phyloP scores from a whole-genome alignment of 2,113 vertebrate genomes.

The Aphelocoma coerulescens region DNA sequence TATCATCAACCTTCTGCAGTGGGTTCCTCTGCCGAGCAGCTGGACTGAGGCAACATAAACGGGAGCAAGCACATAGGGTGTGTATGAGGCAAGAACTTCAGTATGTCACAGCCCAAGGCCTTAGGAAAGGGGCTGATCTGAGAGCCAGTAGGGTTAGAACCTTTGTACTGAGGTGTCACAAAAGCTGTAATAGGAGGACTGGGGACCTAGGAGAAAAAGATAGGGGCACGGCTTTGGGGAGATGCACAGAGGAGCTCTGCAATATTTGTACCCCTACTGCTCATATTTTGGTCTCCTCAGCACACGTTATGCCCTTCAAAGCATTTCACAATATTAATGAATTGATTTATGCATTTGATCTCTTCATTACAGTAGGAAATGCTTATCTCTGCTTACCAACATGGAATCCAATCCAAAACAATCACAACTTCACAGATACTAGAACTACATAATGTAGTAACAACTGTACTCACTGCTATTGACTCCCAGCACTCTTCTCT shows the following conservation, averaged over 20 bases:
- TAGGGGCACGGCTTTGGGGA: neutral
- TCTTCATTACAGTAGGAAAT: neutral
- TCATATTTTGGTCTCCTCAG: neutral
- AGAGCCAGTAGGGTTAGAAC: neutral
- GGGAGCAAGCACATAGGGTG: fast-evolving
- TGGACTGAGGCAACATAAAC: neutral
- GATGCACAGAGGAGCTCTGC: neutral
- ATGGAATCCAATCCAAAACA: neutral
- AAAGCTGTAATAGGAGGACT: neutral
- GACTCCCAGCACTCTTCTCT: neutral
- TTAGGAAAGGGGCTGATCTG: neutral
- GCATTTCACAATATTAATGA: neutral
- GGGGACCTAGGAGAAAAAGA: neutral
- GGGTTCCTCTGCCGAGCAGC: neutral
- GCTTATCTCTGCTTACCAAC: too few relatives aligned
- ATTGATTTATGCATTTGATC: too few relatives aligned
- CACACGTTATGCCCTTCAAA: fast-evolving
- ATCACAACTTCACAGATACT: neutral
- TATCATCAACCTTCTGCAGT: neutral
- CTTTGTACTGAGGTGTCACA: fast-evolving
- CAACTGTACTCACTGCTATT: neutral
- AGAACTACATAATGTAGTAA: neutral
- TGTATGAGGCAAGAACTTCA: neutral
- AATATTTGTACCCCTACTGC: too few relatives aligned
- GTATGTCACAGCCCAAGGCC: neutral